Conservation (phyloP, 2,888 invertebrate genomes). For the Chironomus tentans region DNA sequence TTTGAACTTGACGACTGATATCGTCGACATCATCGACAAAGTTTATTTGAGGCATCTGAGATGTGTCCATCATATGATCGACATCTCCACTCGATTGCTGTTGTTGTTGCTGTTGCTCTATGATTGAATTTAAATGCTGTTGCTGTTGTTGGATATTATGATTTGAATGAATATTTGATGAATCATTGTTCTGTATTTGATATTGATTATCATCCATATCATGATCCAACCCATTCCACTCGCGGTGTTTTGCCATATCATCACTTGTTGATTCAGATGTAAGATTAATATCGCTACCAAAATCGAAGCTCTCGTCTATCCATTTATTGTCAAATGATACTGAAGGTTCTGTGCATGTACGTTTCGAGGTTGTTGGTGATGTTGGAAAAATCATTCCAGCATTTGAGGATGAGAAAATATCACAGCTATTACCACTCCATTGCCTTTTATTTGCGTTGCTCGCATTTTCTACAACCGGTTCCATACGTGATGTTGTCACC, state of each 20-base stretch:
- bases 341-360: slow-evolving; percentile 28
- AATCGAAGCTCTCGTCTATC: slow-evolving; percentile 28
- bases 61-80: not conserved
- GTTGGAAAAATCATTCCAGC: slow-evolving; percentile 29
- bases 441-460: slow-evolving; percentile 28
- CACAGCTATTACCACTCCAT: slow-evolving; percentile 28
- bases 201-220: not conserved
- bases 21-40: slow-evolving; percentile 45
- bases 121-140: not conserved
- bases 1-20: slow-evolving; percentile 68
- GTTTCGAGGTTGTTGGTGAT: slow-evolving; percentile 28
- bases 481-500: not conserved
- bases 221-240: slow-evolving; percentile 29
- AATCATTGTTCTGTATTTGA: not conserved
- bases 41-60: slow-evolving; percentile 6
- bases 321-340: slow-evolving; percentile 17
- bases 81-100: not conserved
- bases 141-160: not conserved
- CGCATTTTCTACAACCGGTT: not conserved
- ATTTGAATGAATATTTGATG: not conserved
- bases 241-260: slow-evolving; percentile 28
- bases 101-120: not conserved
- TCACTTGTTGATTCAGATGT: slow-evolving; percentile 13
- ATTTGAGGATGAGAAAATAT: slow-evolving; percentile 30
- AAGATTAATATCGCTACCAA: slow-evolving; percentile 15